A percentile compares a stretch with the other conserved stretches of the same genome.
These are phyloP conservation scores for Zaprionus lachaisei DNA, from an alignment of 1,140 invertebrate genomes.

Conservation along the genomic window DNA sequence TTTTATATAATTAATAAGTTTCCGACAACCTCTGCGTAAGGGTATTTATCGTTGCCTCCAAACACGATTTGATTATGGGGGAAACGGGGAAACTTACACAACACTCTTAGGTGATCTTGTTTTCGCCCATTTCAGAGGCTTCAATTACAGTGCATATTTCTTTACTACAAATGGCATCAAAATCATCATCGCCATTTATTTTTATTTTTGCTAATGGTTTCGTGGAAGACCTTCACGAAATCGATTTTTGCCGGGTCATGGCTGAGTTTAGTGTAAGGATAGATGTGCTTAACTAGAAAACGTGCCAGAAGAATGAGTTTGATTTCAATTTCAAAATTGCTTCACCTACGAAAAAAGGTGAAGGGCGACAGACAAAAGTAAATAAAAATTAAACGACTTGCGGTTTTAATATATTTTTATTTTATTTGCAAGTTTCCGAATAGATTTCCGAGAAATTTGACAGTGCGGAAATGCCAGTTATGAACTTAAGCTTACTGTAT, in stretches of 20 bases:
- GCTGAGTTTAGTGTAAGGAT: constrained; percentile 36
- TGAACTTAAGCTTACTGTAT: too few species aligned
- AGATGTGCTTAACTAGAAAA: constrained; percentile 19
- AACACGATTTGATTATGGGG: not conserved
- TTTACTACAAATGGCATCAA: constrained; percentile 7
- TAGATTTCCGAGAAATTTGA: not conserved
- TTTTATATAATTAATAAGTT: constrained; percentile 32
- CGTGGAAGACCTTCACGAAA: constrained; percentile 3
- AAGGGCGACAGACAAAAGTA: constrained; percentile 18
- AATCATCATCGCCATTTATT: constrained; percentile 2
- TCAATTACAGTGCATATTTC: constrained; percentile 24
- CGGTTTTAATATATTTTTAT: not conserved
- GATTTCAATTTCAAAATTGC: constrained; percentile 14
- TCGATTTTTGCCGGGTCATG: constrained; percentile 38
- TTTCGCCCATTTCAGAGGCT: constrained; percentile 14
- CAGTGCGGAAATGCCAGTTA: not conserved
- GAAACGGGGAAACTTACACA: not conserved
- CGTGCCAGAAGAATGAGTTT: constrained; percentile 5
- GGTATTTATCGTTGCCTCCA: not conserved
- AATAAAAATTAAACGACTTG: not conserved
- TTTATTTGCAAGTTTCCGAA: not conserved
- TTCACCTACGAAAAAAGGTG: constrained; percentile 22
- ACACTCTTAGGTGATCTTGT: not conserved
- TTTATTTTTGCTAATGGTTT: constrained; percentile 4
- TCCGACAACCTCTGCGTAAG: constrained; percentile 7